Conservation (phyloP, 2,797 vertebrate genomes). For the Sebastes cheni region DNA sequence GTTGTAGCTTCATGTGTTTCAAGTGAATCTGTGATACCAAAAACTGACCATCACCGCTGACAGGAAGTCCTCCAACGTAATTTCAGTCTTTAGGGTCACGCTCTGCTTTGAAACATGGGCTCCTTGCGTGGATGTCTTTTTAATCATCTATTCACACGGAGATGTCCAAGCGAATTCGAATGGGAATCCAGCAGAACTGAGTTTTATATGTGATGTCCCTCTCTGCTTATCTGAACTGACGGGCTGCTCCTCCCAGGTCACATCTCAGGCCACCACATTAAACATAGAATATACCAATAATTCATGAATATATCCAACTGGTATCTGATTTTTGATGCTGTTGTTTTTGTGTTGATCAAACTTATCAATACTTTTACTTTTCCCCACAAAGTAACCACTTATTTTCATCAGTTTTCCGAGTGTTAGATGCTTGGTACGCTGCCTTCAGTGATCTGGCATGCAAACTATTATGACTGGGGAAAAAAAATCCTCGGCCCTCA, state of each 20-base stretch:
- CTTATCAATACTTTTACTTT: not conserved
- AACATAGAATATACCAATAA: not conserved
- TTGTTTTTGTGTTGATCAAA: not conserved
- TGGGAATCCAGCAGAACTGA: constrained; percentile 1
- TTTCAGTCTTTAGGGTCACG: not conserved
- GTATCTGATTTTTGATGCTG: not conserved
- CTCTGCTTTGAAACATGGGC: not conserved
- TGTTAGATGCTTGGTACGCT: not conserved
- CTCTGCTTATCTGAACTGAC: constrained; percentile 64
- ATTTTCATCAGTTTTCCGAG: not conserved
- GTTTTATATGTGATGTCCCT: constrained; percentile 38
- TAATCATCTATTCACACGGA: constrained; percentile 18
- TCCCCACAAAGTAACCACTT: not conserved
- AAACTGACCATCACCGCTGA: not conserved
- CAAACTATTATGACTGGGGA: constrained; percentile 25
- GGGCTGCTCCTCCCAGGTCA: constrained; percentile 18
- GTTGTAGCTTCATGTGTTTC: not conserved
- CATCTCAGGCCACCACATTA: constrained; percentile 1
- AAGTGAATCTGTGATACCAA: not conserved
- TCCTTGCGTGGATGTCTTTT: constrained; percentile 11
- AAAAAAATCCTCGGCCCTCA: constrained; percentile 5
- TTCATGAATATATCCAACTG: not conserved
- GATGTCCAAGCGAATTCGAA: constrained; percentile 27
- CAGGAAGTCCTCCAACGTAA: not conserved
- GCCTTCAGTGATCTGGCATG: constrained; percentile 2